These are phyloP conservation scores for Chelmon rostratus DNA, from an alignment of 2,797 vertebrate genomes.

Conservation along the genomic window DNA sequence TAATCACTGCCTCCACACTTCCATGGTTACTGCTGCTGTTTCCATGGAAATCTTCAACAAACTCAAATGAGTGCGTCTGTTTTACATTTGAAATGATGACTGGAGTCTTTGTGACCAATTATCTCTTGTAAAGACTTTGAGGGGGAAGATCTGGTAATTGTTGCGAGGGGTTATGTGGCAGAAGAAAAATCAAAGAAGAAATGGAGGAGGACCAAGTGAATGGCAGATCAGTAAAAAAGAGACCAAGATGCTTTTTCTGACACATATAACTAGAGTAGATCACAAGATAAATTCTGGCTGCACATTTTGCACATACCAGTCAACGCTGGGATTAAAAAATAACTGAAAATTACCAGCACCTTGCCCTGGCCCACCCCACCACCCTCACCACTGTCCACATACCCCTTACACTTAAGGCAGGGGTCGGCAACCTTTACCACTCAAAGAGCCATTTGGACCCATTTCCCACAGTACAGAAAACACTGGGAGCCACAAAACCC, in stretches of 20 bases:
- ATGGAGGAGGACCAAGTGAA: background rate
- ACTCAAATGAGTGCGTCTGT: constrained; percentile 48
- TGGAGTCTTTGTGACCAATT: constrained; percentile 68
- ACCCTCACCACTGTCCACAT: too few relatives aligned
- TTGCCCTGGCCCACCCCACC: too few relatives aligned
- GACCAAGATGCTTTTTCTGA: background rate
- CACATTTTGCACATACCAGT: background rate
- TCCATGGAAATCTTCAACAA: constrained; percentile 76
- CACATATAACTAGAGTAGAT: background rate
- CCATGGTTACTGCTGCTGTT: constrained; percentile 79
- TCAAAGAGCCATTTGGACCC: too few relatives aligned
- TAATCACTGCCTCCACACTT: constrained; percentile 68
- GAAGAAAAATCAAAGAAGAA: background rate
- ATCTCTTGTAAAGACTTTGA: constrained; percentile 39
- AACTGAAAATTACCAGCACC: too few relatives aligned
- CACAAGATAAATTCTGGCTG: background rate
- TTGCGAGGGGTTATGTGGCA: constrained; percentile 20
- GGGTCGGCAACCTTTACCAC: too few relatives aligned
- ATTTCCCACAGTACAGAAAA: too few relatives aligned
- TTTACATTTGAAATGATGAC: constrained; percentile 71
- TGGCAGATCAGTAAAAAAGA: background rate
- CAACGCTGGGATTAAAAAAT: too few relatives aligned
- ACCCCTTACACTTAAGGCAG: too few relatives aligned
- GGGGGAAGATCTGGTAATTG: constrained; percentile 28
- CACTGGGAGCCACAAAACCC: too few relatives aligned